Percentiles rank a stretch among this genome's conserved stretches.
These are phyloP conservation scores for Astur gentilis DNA, from an alignment of 2,113 vertebrate species.

Conservation along the genomic window DNA sequence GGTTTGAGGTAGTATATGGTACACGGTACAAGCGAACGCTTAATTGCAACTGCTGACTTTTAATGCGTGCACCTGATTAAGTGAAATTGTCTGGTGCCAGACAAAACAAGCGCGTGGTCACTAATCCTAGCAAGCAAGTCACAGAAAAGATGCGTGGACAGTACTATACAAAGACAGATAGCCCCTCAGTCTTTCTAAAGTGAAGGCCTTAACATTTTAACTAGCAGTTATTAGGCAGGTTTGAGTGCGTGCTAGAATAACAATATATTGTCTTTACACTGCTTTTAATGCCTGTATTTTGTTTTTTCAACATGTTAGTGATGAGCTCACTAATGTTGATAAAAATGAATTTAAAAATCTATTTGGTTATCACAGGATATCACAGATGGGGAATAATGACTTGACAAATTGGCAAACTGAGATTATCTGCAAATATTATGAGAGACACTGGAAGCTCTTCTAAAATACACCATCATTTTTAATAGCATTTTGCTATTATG, in stretches of 20 bases:
- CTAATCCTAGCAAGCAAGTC: not conserved
- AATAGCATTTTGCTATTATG: not conserved
- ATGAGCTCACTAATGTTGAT: not conserved
- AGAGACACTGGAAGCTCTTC: not conserved
- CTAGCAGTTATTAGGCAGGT: not conserved
- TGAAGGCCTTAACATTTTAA: not conserved
- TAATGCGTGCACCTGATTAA: not conserved
- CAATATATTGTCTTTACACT: not conserved
- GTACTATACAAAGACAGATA: not conserved
- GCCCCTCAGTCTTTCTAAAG: not conserved
- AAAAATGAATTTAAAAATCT: not conserved
- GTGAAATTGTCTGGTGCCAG: not conserved
- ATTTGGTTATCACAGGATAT: not conserved
- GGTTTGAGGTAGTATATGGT: not conserved
- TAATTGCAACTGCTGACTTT: not conserved
- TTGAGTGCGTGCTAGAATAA: not conserved
- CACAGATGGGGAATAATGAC: constrained; percentile 24
- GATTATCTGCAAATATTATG: constrained; percentile 40
- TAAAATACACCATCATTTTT: constrained; percentile 24
- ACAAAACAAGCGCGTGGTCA: not conserved
- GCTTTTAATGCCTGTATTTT: not conserved
- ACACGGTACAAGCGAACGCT: not conserved
- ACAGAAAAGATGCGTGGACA: not conserved
- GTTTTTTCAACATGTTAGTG: not conserved
- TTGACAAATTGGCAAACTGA: constrained; percentile 24